Evolutionary conservation across 2,797 vertebrate genomes (phyloP).

Genomic region (Emys orbicularis): DNA sequence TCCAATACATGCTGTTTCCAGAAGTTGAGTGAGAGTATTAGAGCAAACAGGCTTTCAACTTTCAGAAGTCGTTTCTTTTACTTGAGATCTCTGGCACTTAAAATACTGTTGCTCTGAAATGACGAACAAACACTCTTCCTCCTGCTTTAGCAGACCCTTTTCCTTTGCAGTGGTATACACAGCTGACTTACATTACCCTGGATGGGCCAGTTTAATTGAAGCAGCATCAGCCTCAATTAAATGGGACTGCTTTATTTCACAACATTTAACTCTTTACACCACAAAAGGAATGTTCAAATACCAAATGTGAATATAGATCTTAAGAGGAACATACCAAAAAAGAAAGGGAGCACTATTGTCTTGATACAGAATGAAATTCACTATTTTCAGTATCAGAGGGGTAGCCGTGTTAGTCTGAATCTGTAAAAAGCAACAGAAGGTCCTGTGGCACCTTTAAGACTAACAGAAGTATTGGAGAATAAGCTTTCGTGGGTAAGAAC

Average conservation of each 20-base stretch:
- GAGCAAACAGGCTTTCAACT: accelerated
- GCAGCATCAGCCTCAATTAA: accelerated
- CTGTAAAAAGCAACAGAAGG: too few relatives aligned
- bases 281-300: accelerated
- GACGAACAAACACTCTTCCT: accelerated
- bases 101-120: accelerated
- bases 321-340: accelerated
- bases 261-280: background rate
- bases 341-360: background rate
- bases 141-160: accelerated
- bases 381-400: too few relatives aligned
- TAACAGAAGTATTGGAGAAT: too few relatives aligned
- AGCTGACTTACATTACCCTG: accelerated
- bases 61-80: accelerated
- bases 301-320: accelerated
- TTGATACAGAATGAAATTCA: background rate
- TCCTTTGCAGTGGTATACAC: background rate
- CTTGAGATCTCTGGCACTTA: accelerated
- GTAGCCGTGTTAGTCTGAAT: too few relatives aligned
- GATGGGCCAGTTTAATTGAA: accelerated
- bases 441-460: too few relatives aligned
- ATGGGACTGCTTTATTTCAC: accelerated
- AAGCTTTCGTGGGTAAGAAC: too few relatives aligned
- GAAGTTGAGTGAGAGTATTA: accelerated
- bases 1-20: accelerated